Conservation (phyloP, 1,140 invertebrate genomes). For the Octopus bimaculoides region DNA sequence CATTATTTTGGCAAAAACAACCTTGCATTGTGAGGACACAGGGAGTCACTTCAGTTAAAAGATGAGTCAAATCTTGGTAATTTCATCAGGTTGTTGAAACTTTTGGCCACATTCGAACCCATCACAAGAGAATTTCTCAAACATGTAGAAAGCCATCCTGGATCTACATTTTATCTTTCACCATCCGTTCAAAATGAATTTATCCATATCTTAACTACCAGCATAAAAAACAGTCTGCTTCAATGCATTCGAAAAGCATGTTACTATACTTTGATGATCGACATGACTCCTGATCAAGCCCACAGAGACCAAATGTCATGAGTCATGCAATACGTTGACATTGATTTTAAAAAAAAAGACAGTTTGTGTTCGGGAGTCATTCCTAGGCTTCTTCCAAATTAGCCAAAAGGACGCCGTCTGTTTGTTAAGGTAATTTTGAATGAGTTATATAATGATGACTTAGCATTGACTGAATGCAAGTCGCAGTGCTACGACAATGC, state of each 20-base stretch:
- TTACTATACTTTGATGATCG: neutral
- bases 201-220: neutral
- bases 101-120: neutral
- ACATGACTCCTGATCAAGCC: neutral
- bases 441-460: neutral
- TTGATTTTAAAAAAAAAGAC: slow-evolving; percentile 4
- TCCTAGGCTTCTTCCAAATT: neutral
- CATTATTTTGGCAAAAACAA: neutral
- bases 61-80: neutral
- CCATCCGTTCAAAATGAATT: slow-evolving; percentile 1
- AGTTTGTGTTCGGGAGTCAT: neutral
- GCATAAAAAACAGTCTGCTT: neutral
- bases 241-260: neutral
- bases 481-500: slow-evolving; percentile 3
- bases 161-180: neutral
- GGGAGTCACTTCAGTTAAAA: neutral
- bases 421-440: slow-evolving; percentile 5
- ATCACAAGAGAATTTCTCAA: neutral
- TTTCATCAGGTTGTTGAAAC: slow-evolving; percentile 4
- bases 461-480: neutral
- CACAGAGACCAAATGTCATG: neutral
- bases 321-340: neutral
- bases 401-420: neutral
- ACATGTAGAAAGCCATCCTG: neutral
- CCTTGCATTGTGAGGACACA: slow-evolving; percentile 2